Percentiles rank a stretch among this genome's conserved stretches.
Conservation (phyloP, 1,140 invertebrate genomes). For the Colletes latitarsis region DNA sequence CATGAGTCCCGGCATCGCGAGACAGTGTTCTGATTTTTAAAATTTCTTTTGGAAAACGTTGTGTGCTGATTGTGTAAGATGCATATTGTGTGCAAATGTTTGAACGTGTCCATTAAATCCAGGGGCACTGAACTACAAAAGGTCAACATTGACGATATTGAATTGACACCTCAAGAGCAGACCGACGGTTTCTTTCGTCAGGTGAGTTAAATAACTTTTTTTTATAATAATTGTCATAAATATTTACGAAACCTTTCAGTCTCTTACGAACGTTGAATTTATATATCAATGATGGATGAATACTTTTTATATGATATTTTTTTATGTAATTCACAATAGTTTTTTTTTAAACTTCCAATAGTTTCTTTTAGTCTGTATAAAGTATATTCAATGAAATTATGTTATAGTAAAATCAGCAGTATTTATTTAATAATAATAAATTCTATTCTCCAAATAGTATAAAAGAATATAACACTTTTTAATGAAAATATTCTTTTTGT, state of each 20-base stretch:
- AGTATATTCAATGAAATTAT: neutral
- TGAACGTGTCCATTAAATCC: constrained; percentile 80
- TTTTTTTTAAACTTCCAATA: neutral
- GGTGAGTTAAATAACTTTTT: constrained; percentile 63
- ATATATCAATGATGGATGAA: neutral
- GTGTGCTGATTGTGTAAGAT: constrained; percentile 62
- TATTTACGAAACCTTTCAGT: neutral
- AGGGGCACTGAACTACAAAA: constrained; percentile 73
- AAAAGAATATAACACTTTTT: constrained; percentile 11
- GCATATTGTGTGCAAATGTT: constrained; percentile 79
- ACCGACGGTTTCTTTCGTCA: constrained; percentile 78
- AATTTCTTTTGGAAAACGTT: constrained; percentile 37
- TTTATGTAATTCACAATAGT: neutral
- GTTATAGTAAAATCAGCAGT: neutral
- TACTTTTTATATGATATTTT: neutral
- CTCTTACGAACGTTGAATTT: neutral
- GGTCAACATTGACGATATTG: constrained; percentile 72
- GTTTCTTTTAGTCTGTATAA: neutral
- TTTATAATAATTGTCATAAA: neutral
- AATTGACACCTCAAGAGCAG: constrained; percentile 73
- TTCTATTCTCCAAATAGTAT: neutral
- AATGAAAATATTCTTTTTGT: constrained; percentile 14
- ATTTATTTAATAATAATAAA: neutral
- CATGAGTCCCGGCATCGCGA: constrained; percentile 27
- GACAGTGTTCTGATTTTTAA: constrained; percentile 19